Conservation (phyloP, 2,113 vertebrate species). For the Varanus komodoensis region DNA sequence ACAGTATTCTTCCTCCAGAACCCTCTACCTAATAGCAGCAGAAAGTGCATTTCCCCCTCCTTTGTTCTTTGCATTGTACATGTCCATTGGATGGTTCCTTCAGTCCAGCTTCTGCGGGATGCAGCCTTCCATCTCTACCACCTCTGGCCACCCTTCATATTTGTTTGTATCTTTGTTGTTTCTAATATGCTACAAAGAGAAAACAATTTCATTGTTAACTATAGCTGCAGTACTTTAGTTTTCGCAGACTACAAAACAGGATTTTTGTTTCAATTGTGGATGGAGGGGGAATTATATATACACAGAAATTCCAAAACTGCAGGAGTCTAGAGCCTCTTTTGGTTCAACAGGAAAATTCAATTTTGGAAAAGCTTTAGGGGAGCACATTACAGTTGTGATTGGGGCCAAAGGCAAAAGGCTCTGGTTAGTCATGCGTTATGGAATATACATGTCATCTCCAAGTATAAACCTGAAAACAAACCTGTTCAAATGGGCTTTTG, state of each 20-base stretch:
- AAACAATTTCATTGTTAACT: background rate
- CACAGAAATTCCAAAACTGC: background rate
- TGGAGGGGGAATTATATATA: background rate
- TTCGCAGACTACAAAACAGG: background rate
- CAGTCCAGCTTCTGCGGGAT: slow-evolving; percentile 89
- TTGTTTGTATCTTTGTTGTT: slow-evolving; percentile 96
- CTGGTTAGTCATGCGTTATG: background rate
- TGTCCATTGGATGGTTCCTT: slow-evolving; percentile 31
- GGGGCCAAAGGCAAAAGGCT: too few relatives aligned
- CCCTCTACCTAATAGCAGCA: slow-evolving; percentile 53
- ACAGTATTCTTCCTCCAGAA: slow-evolving; percentile 61
- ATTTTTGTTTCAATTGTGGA: background rate
- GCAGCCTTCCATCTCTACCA: slow-evolving; percentile 98
- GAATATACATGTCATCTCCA: background rate
- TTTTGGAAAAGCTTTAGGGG: too few relatives aligned
- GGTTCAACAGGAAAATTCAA: too few relatives aligned
- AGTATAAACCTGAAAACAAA: slow-evolving; percentile 56
- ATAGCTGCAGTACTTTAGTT: background rate
- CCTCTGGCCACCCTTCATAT: slow-evolving; percentile 98
- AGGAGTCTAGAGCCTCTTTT: background rate
- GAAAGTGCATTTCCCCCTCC: slow-evolving; percentile 66
- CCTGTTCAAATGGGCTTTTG: slow-evolving; percentile 99
- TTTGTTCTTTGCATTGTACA: slow-evolving; percentile 23
- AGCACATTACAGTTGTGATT: too few relatives aligned
- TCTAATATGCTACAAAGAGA: slow-evolving; percentile 89